Percentiles rank a stretch among this genome's conserved stretches.
These are phyloP conservation scores for Pachyuromys duprasi DNA, from an alignment of 2,797 vertebrate species.

Conservation along the genomic window DNA sequence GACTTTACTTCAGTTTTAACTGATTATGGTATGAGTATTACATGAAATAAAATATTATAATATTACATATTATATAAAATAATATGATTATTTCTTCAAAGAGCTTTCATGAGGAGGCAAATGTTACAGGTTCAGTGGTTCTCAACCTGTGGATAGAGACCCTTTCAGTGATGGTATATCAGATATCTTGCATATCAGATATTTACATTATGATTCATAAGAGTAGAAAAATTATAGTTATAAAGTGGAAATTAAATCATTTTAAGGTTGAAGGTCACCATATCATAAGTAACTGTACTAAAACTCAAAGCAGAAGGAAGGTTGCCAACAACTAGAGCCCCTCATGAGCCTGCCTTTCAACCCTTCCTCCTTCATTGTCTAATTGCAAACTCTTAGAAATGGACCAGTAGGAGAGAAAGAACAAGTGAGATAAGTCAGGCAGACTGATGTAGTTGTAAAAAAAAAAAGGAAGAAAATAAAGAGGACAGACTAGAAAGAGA, in stretches of 20 bases:
- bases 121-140: rapidly evolving
- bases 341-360: neutral
- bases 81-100: neutral
- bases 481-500: neutral
- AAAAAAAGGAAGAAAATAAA: neutral
- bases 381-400: neutral
- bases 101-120: neutral
- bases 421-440: rapidly evolving
- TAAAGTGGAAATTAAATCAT: neutral
- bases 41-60: no score
- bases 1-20: neutral
- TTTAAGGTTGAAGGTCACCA: neutral
- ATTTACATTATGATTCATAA: neutral
- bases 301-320: neutral
- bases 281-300: neutral
- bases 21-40: no score
- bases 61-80: no score
- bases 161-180: neutral
- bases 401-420: rapidly evolving
- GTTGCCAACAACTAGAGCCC: neutral
- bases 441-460: neutral
- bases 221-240: neutral
- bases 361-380: neutral
- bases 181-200: neutral
- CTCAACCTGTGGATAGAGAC: neutral